A percentile compares a stretch with the other conserved stretches of the same genome.
Conservation (phyloP, 2,113 vertebrate genomes). For the Crotophaga sulcirostris region DNA sequence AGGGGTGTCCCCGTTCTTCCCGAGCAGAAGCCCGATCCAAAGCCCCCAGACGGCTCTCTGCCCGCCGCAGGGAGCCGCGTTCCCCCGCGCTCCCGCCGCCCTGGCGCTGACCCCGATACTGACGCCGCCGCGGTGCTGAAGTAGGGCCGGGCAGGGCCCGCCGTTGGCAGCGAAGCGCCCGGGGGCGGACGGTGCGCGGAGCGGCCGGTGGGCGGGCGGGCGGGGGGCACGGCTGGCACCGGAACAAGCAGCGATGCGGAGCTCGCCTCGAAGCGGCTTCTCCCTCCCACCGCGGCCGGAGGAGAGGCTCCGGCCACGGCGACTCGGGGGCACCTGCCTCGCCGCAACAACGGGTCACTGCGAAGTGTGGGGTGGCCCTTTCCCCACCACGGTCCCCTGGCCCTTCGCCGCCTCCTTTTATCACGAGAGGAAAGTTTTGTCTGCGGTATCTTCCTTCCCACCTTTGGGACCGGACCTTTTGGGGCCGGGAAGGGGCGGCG, state of each 20-base stretch:
- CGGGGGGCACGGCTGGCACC: not conserved
- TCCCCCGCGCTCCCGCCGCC: no score
- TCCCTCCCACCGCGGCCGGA: no score
- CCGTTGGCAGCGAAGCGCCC: not conserved
- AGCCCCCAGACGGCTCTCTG: not conserved
- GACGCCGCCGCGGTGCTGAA: not conserved
- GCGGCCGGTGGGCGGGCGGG: fast-evolving
- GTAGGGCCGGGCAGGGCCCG: not conserved
- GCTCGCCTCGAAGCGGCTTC: not conserved
- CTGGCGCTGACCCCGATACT: not conserved
- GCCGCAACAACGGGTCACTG: not conserved
- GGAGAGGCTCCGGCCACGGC: not conserved
- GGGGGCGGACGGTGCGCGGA: not conserved
- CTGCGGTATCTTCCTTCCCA: not conserved
- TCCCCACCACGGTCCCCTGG: not conserved
- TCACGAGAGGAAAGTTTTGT: not conserved
- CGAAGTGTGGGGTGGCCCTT: not conserved
- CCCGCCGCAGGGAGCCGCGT: not conserved
- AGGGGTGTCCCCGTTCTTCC: fast-evolving
- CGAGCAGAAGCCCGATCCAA: not conserved
- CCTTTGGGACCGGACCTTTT: not conserved
- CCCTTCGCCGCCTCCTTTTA: not conserved
- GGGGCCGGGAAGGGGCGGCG: not conserved
- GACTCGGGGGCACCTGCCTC: not conserved
- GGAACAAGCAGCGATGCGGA: not conserved